These are phyloP conservation scores for Montifringilla adamsi DNA, from an alignment of 2,113 vertebrate genomes.

Conservation along the genomic window DNA sequence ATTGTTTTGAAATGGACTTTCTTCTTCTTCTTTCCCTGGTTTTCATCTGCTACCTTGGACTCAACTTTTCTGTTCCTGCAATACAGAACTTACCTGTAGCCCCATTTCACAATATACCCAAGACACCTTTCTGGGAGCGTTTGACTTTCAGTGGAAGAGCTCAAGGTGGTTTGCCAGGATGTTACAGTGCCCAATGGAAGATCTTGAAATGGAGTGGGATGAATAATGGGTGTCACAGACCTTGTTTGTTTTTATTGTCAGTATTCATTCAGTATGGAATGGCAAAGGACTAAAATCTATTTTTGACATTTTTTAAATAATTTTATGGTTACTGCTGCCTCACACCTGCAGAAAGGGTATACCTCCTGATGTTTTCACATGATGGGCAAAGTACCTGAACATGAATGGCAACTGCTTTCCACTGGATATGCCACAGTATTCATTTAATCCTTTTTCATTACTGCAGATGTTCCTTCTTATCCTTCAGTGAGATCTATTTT, in stretches of 20 bases:
- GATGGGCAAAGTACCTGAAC: neutral
- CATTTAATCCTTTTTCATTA: neutral
- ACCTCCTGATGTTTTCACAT: neutral
- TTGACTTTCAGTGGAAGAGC: neutral
- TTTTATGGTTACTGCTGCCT: neutral
- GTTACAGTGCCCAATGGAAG: neutral
- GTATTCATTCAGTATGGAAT: neutral
- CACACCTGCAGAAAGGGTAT: neutral
- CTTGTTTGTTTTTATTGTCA: neutral
- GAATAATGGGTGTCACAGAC: neutral
- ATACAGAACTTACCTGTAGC: neutral
- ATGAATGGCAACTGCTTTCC: neutral
- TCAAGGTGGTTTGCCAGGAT: neutral
- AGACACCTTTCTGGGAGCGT: neutral
- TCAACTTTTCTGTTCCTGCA: neutral
- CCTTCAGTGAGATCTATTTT: neutral
- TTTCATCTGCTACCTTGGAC: neutral
- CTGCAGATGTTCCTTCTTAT: constrained; percentile 18
- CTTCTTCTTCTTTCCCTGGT: neutral
- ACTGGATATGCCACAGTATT: neutral
- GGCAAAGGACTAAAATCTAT: neutral
- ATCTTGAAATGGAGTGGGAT: neutral
- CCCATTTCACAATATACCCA: neutral
- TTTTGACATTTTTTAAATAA: neutral
- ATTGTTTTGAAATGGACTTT: neutral